A percentile compares a stretch with the other conserved stretches of the same genome.
Evolutionary conservation across 2,888 invertebrate genomes (phyloP).

Genomic region (Caradrina clavipalpis): DNA sequence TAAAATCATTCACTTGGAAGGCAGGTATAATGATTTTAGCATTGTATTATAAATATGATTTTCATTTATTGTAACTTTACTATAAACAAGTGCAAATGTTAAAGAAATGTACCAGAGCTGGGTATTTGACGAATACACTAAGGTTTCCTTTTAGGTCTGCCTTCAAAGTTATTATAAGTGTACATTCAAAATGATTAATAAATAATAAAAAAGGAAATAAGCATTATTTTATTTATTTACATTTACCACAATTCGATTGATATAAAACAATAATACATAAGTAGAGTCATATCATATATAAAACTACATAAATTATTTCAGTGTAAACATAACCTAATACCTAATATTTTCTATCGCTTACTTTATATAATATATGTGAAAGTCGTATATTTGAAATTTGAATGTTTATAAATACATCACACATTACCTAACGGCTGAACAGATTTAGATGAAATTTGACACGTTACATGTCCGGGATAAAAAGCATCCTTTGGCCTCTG

Average conservation of each 20-base stretch:
- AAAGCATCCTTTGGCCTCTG: no score
- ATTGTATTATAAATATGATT: conserved; percentile 66
- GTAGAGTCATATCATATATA: conserved; percentile 19
- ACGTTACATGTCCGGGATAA: no score
- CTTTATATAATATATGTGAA: no score
- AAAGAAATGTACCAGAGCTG: conserved; percentile 49
- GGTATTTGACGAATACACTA: conserved; percentile 62
- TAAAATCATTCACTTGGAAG: conserved; percentile 70
- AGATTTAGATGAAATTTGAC: no score
- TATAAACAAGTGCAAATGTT: conserved; percentile 61
- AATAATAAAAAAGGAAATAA: conserved; percentile 63
- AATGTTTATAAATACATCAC: no score
- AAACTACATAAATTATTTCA: conserved; percentile 25
- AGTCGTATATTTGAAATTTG: no score
- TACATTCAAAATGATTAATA: conserved; percentile 75
- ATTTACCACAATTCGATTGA: conserved; percentile 9
- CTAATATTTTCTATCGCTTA: no score
- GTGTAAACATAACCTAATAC: no score
- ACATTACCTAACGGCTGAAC: no score
- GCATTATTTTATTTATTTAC: conserved; percentile 53
- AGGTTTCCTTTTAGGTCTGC: conserved; percentile 68
- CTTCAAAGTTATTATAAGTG: conserved; percentile 76
- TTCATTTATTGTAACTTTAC: conserved; percentile 61
- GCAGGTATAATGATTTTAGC: conserved; percentile 60
- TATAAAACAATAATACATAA: conserved; percentile 13